Evolutionary conservation across 2,113 vertebrate species (phyloP).

Genomic region (Sus scrofa): DNA sequence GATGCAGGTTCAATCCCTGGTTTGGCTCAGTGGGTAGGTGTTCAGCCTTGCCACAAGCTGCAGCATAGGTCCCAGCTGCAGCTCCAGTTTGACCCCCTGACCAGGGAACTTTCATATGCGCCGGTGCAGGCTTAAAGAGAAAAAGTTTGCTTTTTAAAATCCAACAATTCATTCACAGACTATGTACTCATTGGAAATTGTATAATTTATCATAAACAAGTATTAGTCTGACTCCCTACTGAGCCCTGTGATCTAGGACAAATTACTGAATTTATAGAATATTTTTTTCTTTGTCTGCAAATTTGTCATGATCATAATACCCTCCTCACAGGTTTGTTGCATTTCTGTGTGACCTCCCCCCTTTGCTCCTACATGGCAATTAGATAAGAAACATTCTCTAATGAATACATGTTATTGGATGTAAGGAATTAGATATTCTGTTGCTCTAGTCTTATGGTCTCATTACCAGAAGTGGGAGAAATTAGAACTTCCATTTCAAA

Average conservation of each 20-base stretch:
- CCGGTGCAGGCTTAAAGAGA: too few relatives aligned
- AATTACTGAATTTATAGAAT: neutral
- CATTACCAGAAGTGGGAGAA: neutral
- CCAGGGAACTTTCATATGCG: too few relatives aligned
- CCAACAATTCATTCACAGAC: neutral
- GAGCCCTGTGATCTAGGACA: neutral
- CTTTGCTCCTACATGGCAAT: neutral
- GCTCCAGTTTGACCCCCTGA: too few relatives aligned
- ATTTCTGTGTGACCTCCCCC: neutral
- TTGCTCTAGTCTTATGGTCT: neutral
- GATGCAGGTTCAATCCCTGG: too few relatives aligned
- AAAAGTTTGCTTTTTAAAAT: neutral
- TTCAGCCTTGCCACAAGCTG: too few relatives aligned
- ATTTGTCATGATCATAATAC: neutral
- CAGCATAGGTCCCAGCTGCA: too few relatives aligned
- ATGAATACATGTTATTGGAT: neutral
- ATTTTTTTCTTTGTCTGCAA: neutral
- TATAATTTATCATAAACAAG: neutral
- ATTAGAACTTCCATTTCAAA: neutral
- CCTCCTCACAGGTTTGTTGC: neutral
- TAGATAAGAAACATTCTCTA: neutral
- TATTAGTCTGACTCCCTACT: neutral
- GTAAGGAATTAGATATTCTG: neutral
- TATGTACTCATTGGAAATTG: neutral
- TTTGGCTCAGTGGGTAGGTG: too few relatives aligned